Conservation (phyloP, 2,888 invertebrate genomes). For the Trissolcus japonicus region DNA sequence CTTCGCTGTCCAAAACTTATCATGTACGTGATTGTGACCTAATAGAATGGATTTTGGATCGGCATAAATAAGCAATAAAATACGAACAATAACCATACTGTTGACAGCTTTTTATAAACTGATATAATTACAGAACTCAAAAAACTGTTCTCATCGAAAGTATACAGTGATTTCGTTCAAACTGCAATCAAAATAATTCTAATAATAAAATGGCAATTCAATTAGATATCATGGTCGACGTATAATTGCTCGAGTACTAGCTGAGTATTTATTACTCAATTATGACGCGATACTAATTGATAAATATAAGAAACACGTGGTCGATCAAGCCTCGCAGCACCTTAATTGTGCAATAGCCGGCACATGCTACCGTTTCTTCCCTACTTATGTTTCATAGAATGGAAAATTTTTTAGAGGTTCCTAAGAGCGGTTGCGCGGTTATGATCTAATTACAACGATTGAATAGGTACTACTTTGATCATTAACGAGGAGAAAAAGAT, state of each 20-base stretch:
- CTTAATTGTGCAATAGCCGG: conserved; percentile 19
- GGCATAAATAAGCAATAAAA: conserved; percentile 53
- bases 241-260: background rate
- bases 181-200: background rate
- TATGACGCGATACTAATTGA: conserved; percentile 21
- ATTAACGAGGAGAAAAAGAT: conserved; percentile 62
- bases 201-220: background rate
- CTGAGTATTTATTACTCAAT: conserved; percentile 26
- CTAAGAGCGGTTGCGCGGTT: conserved; percentile 28
- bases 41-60: conserved; percentile 63
- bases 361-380: conserved; percentile 14
- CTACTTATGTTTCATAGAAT: conserved; percentile 27
- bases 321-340: conserved; percentile 6
- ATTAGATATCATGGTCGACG: background rate
- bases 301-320: conserved; percentile 28
- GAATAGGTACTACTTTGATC: conserved; percentile 64
- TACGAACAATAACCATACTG: conserved; percentile 24
- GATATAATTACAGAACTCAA: conserved; percentile 14
- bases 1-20: conserved; percentile 60
- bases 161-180: background rate
- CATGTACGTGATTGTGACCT: conserved; percentile 67
- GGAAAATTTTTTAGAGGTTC: conserved; percentile 7
- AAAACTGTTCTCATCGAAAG: background rate
- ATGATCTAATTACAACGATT: conserved; percentile 67
- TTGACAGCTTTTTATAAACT: conserved; percentile 27